Evolutionary conservation across 1,140 invertebrate species (phyloP).

Genomic region (Drosophila miranda): DNA sequence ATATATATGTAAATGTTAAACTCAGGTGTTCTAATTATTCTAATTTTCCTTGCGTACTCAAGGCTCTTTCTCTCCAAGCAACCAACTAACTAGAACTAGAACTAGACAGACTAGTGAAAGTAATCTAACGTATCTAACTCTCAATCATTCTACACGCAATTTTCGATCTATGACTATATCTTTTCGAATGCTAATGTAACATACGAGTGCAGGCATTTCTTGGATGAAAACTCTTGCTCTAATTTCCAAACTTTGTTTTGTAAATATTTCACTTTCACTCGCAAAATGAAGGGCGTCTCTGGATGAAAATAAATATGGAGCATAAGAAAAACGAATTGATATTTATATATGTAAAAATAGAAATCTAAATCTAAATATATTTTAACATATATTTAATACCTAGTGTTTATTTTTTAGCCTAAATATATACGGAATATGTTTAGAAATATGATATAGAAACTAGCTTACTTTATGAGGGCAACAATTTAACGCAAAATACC

Average conservation of each 20-base stretch:
- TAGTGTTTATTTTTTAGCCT: slow-evolving; percentile 56
- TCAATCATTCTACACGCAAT: slow-evolving; percentile 37
- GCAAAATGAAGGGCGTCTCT: slow-evolving; percentile 54
- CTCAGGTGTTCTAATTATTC: slow-evolving; percentile 74
- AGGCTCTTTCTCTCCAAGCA: slow-evolving; percentile 38
- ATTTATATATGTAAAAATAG: slow-evolving; percentile 27
- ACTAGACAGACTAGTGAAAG: too few relatives aligned
- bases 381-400: slow-evolving; percentile 20
- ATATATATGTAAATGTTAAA: slow-evolving; percentile 49
- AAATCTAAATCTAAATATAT: slow-evolving; percentile 20
- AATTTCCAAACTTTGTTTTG: slow-evolving; percentile 63
- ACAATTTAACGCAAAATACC: slow-evolving; percentile 59
- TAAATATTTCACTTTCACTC: slow-evolving; percentile 62
- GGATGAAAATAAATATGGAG: neutral
- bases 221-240: slow-evolving; percentile 9
- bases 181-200: neutral
- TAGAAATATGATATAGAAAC: slow-evolving; percentile 48
- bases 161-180: slow-evolving; percentile 18
- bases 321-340: slow-evolving; percentile 41
- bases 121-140: slow-evolving; percentile 22
- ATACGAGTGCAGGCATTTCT: slow-evolving; percentile 9
- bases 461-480: slow-evolving; percentile 65
- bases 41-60: slow-evolving; percentile 46
- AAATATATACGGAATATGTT: slow-evolving; percentile 45
- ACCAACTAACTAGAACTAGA: slow-evolving; percentile 24